Conservation (phyloP, 2,888 invertebrate species). For the Ferrisia virgata region DNA sequence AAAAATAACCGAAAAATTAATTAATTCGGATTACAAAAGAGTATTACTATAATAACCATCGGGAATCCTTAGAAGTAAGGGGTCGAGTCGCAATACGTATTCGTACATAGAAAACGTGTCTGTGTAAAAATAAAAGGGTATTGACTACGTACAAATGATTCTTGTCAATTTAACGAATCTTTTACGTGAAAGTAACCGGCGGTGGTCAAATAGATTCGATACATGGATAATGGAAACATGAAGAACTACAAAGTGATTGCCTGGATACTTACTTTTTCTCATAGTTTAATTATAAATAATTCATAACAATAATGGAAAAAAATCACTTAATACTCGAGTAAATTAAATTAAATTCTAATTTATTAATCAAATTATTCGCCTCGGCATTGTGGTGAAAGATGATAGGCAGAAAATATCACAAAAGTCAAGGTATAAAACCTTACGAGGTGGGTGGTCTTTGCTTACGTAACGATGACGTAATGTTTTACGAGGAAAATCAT, state of each 20-base stretch:
- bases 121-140: neutral
- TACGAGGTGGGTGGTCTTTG: neutral
- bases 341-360: slow-evolving; percentile 15
- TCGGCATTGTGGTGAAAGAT: slow-evolving; percentile 15
- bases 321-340: slow-evolving; percentile 1
- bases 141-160: neutral
- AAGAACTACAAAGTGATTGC: neutral
- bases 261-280: neutral
- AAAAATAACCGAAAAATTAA: neutral
- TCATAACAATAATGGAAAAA: neutral
- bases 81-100: neutral
- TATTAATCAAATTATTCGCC: slow-evolving; percentile 22
- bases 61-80: neutral
- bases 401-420: slow-evolving; percentile 28
- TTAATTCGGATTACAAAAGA: neutral
- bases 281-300: neutral
- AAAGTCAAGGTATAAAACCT: neutral
- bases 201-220: neutral
- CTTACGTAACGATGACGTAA: neutral
- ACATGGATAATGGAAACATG: neutral
- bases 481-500: neutral
- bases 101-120: neutral
- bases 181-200: neutral
- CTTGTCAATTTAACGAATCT: neutral
- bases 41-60: neutral